A percentile compares a stretch with the other conserved stretches of the same genome.
Evolutionary conservation across 2,113 vertebrate species (phyloP).

Genomic region (Baryphthengus martii): DNA sequence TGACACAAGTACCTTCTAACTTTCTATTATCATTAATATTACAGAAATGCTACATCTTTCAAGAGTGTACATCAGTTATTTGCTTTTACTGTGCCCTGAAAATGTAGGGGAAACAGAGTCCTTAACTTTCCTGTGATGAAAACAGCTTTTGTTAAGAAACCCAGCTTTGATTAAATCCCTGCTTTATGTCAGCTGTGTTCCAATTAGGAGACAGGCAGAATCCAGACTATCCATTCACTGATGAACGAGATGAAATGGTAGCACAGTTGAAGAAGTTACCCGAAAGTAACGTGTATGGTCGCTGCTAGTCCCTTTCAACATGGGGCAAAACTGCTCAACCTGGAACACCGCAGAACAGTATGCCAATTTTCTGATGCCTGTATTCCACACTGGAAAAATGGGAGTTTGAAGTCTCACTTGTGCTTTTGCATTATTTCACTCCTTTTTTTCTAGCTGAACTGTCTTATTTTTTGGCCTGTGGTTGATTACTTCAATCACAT

Average conservation of each 20-base stretch:
- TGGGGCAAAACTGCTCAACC: too few relatives aligned
- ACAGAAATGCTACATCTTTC: too few relatives aligned
- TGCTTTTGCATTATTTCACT: not conserved
- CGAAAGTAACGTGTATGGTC: not conserved
- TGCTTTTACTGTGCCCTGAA: not conserved
- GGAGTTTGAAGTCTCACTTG: not conserved
- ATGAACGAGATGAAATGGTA: not conserved
- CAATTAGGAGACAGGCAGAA: not conserved
- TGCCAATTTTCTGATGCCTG: not conserved
- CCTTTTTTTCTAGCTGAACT: not conserved
- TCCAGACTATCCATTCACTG: not conserved
- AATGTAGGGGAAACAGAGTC: not conserved
- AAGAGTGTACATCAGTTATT: not conserved
- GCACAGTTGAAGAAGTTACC: not conserved
- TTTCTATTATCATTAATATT: not conserved
- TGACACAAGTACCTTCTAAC: not conserved
- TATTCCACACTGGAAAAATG: not conserved
- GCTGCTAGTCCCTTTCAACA: not conserved
- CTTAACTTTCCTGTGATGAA: not conserved
- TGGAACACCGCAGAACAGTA: not conserved
- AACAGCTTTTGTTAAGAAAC: not conserved
- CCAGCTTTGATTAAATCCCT: not conserved
- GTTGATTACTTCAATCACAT: not conserved
- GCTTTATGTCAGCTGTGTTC: not conserved
- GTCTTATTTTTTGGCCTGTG: not conserved